A percentile compares a stretch with the other conserved stretches of the same genome.
These are phyloP conservation scores for Babyrousa celebensis DNA, from an alignment of 2,797 vertebrate genomes.

Conservation along the genomic window DNA sequence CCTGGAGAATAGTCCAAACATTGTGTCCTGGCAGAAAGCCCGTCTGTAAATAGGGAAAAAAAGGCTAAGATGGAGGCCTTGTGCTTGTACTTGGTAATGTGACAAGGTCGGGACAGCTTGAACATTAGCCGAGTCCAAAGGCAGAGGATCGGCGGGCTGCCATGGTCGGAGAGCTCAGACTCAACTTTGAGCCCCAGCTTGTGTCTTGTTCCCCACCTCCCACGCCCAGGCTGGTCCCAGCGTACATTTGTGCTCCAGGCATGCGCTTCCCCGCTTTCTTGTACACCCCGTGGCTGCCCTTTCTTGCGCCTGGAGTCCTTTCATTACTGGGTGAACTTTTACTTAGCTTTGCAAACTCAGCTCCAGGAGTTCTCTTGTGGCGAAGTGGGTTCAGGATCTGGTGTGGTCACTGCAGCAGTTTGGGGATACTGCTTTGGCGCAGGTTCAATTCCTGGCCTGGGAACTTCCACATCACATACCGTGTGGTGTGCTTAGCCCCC, in stretches of 20 bases:
- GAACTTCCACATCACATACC: too few species aligned
- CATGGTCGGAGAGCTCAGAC: background rate
- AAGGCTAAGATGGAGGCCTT: background rate
- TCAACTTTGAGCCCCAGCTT: background rate
- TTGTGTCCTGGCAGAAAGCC: slow-evolving; percentile 15
- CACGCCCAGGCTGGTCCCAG: background rate
- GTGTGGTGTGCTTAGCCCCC: too few species aligned
- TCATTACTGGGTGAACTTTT: background rate
- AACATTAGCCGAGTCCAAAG: background rate
- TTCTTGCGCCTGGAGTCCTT: background rate
- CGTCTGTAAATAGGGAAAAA: background rate
- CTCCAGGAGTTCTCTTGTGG: too few species aligned
- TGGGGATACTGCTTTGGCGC: too few species aligned
- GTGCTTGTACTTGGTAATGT: background rate
- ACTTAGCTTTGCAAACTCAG: background rate
- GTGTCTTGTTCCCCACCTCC: background rate
- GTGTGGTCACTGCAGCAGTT: too few species aligned
- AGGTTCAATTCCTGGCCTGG: too few species aligned
- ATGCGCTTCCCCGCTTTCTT: background rate
- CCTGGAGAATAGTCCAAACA: slow-evolving; percentile 19
- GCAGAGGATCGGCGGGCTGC: background rate
- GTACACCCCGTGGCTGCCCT: background rate
- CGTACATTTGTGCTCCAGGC: background rate
- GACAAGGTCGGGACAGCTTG: background rate
- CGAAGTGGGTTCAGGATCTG: too few species aligned